Percentiles rank a stretch among this genome's conserved stretches.
Evolutionary conservation across 2,797 vertebrate genomes (phyloP).

Genomic region (Microchirus variegatus): DNA sequence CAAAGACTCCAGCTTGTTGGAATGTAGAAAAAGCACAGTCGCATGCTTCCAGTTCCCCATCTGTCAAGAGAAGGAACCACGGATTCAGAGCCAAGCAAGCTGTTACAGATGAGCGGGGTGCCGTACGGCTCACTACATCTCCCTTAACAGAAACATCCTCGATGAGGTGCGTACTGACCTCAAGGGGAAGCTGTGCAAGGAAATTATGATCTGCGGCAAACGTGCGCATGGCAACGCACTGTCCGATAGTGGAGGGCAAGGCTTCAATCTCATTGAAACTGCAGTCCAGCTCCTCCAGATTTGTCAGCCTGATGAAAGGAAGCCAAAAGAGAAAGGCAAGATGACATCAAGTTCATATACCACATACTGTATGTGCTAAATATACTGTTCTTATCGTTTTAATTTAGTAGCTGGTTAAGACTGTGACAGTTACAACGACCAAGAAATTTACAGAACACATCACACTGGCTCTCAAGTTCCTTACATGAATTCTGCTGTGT

Average conservation of each 20-base stretch:
- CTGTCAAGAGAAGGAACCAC: constrained; percentile 67
- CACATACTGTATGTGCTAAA: no score
- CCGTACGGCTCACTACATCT: no score
- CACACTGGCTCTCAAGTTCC: not conserved
- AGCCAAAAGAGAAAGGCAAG: not conserved
- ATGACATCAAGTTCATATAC: not conserved
- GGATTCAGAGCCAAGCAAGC: constrained; percentile 1
- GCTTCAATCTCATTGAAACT: constrained; percentile 98
- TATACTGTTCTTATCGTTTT: no score
- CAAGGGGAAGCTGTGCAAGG: constrained; percentile 89
- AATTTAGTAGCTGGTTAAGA: no score
- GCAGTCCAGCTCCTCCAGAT: constrained; percentile 94
- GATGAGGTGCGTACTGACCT: constrained; percentile 77
- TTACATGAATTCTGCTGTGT: not conserved
- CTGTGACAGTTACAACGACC: not conserved
- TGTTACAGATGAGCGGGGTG: not conserved
- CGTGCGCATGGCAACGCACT: constrained; percentile 89
- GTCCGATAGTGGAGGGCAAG: constrained; percentile 90
- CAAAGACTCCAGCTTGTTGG: constrained; percentile 94
- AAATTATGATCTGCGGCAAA: constrained; percentile 98
- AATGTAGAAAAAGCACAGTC: constrained; percentile 96
- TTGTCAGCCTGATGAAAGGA: constrained; percentile 78
- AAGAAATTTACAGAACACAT: not conserved
- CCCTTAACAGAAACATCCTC: not conserved
- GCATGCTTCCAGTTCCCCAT: constrained; percentile 93